Conservation (phyloP, 2,797 vertebrate species). For the Diplodus sargus region DNA sequence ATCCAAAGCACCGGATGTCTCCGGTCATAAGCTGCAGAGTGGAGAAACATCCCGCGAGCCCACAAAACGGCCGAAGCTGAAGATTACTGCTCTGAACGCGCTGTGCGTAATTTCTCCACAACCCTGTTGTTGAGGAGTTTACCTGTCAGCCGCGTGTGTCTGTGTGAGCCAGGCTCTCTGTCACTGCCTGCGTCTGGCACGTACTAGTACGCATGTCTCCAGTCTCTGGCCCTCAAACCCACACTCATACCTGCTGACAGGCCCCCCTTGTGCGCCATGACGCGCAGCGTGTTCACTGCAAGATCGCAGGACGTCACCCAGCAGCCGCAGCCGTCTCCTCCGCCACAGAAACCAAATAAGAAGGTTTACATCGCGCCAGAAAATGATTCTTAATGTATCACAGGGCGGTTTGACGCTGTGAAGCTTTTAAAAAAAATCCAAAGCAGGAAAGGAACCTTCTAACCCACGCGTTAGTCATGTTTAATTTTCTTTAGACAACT, state of each 20-base stretch:
- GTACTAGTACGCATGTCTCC: conserved; percentile 44
- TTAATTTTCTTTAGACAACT: neutral
- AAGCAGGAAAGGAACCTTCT: neutral
- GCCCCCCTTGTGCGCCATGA: conserved; percentile 53
- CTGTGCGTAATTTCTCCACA: conserved; percentile 34
- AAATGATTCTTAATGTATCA: neutral
- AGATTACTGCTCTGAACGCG: neutral
- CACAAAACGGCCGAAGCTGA: conserved; percentile 21
- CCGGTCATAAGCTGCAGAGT: conserved; percentile 30
- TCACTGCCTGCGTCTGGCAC: conserved; percentile 38
- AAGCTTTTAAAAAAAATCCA: neutral
- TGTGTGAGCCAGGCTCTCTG: conserved; percentile 19
- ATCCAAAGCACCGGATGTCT: conserved; percentile 45
- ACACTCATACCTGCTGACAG: conserved; percentile 66
- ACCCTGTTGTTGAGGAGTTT: conserved; percentile 7
- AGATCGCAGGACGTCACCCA: conserved; percentile 33
- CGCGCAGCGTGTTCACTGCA: conserved; percentile 37
- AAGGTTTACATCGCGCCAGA: conserved; percentile 1
- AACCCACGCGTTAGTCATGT: neutral
- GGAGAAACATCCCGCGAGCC: conserved; percentile 31
- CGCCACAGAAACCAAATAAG: conserved; percentile 9
- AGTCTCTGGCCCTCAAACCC: conserved; percentile 37
- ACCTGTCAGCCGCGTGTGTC: conserved; percentile 24
- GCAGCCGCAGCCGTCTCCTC: conserved; percentile 25
- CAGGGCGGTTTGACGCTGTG: neutral